These are phyloP conservation scores for Garra rufa DNA, from an alignment of 2,113 vertebrate species.

Conservation along the genomic window DNA sequence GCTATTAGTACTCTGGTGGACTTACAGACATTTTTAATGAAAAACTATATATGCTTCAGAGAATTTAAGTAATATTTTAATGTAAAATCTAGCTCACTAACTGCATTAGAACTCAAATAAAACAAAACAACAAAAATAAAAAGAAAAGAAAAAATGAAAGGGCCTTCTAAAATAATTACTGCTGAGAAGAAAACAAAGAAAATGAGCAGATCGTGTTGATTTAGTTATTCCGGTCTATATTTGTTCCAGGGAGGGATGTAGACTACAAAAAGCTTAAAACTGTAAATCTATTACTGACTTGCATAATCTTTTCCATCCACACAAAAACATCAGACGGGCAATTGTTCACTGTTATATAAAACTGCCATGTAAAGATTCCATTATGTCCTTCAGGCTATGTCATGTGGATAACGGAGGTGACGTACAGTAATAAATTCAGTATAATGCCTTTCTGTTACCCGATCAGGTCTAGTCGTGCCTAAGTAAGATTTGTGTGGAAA, in stretches of 20 bases:
- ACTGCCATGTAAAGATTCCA: slow-evolving; percentile 46
- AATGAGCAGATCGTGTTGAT: not conserved
- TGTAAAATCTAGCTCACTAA: not conserved
- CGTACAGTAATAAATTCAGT: slow-evolving; percentile 51
- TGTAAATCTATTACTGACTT: slow-evolving; percentile 8
- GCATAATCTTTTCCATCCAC: slow-evolving; percentile 19
- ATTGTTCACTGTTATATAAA: slow-evolving; percentile 37
- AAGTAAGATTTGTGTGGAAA: slow-evolving; percentile 42
- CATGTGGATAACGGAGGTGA: slow-evolving; percentile 36
- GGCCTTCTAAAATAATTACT: not conserved
- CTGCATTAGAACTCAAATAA: not conserved
- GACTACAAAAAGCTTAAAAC: not conserved
- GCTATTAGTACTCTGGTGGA: not conserved
- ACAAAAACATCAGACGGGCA: not conserved
- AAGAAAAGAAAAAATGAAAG: not conserved
- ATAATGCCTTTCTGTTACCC: slow-evolving; percentile 43
- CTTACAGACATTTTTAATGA: not conserved
- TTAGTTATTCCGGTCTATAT: not conserved
- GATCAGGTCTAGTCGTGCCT: slow-evolving; percentile 47
- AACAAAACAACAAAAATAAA: not conserved
- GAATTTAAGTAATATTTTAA: not conserved
- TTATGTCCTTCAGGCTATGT: slow-evolving; percentile 34
- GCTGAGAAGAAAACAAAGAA: not conserved
- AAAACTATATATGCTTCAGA: not conserved
- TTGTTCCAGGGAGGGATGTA: not conserved